These are phyloP conservation scores for Stegostoma tigrinum DNA, from an alignment of 2,113 vertebrate genomes.

Conservation along the genomic window DNA sequence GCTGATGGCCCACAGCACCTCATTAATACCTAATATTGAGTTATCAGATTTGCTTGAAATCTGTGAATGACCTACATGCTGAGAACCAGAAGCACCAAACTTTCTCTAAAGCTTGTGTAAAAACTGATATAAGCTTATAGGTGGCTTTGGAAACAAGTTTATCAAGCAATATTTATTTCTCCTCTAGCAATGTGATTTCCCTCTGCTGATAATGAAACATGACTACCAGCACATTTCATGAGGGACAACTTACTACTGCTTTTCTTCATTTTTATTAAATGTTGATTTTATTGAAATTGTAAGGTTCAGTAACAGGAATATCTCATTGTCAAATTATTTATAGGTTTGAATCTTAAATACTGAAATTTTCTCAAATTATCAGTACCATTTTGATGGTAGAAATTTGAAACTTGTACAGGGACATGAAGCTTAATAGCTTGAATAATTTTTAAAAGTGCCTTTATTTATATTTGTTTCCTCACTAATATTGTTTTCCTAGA, in stretches of 20 bases:
- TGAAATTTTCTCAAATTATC: background rate
- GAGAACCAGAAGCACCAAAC: background rate
- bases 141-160: background rate
- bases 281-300: background rate
- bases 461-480: background rate
- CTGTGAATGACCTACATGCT: background rate
- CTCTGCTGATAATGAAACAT: background rate
- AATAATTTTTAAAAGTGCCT: background rate
- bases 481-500: background rate
- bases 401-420: background rate
- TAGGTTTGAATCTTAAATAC: background rate
- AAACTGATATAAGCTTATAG: background rate
- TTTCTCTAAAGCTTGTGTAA: background rate
- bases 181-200: background rate
- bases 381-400: background rate
- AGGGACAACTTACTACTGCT: background rate
- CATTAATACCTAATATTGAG: too few relatives aligned
- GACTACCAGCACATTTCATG: background rate
- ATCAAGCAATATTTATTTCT: background rate
- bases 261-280: background rate
- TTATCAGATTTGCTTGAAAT: background rate
- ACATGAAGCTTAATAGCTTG: background rate
- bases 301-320: background rate
- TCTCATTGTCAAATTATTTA: background rate
- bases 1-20: too few relatives aligned